Evolutionary conservation across 2,888 invertebrate species (phyloP).

Genomic region (Ophion slaviceki): DNA sequence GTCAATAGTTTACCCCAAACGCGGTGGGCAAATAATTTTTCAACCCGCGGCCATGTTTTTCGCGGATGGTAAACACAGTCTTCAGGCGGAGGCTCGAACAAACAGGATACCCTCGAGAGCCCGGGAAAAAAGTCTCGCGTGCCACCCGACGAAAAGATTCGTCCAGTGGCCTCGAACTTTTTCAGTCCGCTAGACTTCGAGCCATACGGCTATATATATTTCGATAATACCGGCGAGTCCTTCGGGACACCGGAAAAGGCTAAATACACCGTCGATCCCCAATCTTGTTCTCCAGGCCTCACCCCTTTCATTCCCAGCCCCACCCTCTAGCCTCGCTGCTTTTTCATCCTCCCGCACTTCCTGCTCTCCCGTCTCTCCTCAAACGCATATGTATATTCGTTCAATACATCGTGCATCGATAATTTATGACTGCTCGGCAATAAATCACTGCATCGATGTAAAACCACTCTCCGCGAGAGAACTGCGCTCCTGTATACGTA

Average conservation of each 20-base stretch:
- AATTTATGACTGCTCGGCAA: constrained; percentile 67
- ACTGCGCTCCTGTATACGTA: neutral
- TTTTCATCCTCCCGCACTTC: neutral
- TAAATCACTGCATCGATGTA: constrained; percentile 71
- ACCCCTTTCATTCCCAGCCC: neutral
- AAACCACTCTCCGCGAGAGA: constrained; percentile 52
- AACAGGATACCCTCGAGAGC: too few relatives aligned
- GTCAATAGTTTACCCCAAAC: too few relatives aligned
- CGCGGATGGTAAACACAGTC: too few relatives aligned
- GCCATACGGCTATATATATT: neutral
- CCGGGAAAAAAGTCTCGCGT: too few relatives aligned
- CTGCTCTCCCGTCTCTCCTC: neutral
- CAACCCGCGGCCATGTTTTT: too few relatives aligned
- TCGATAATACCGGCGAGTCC: neutral
- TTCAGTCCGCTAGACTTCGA: neutral
- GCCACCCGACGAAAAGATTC: too few relatives aligned
- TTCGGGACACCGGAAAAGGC: neutral
- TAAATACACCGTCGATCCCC: neutral
- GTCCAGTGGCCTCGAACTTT: neutral
- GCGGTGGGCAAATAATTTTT: too few relatives aligned
- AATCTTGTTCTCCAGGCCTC: constrained; percentile 11
- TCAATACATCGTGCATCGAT: constrained; percentile 72
- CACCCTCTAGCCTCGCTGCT: too few relatives aligned
- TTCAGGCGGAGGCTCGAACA: too few relatives aligned
- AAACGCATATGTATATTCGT: constrained; percentile 36